Conservation (phyloP, 1,140 invertebrate genomes). For the Brachionus sp. region DNA sequence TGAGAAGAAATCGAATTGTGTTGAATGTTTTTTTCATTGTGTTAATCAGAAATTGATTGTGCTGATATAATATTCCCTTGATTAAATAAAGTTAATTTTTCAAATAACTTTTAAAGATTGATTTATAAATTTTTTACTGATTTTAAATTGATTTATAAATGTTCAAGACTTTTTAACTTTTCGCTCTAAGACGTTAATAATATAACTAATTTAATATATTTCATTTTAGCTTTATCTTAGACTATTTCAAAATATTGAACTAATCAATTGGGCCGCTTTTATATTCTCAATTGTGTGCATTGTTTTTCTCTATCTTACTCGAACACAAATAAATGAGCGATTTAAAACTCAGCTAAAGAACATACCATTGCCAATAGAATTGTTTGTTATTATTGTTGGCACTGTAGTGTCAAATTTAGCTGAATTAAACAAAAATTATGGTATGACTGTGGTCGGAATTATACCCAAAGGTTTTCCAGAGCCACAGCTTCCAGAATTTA, state of each 20-base stretch:
- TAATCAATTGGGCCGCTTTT: conserved; percentile 60
- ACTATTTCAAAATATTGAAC: conserved; percentile 53
- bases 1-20: too few relatives aligned
- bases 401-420: conserved; percentile 46
- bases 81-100: too few relatives aligned
- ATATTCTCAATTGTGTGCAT: conserved; percentile 71
- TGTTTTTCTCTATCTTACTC: conserved; percentile 69
- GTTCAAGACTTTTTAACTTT: too few relatives aligned
- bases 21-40: too few relatives aligned
- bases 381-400: conserved; percentile 63
- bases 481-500: conserved; percentile 50
- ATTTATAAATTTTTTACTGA: too few relatives aligned
- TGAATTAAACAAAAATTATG: conserved; percentile 47
- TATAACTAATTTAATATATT: not conserved
- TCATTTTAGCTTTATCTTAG: conserved; percentile 53
- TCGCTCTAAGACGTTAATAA: too few relatives aligned
- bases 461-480: conserved; percentile 57
- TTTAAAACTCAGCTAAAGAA: conserved; percentile 66
- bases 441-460: conserved; percentile 49
- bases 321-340: conserved; percentile 73
- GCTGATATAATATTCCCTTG: too few relatives aligned
- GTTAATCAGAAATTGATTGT: too few relatives aligned
- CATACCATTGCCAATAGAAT: conserved; percentile 79
- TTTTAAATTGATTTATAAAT: too few relatives aligned
- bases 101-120: too few relatives aligned